Evolutionary conservation across 1,140 invertebrate genomes (phyloP).

Genomic region (Bombus affinis): DNA sequence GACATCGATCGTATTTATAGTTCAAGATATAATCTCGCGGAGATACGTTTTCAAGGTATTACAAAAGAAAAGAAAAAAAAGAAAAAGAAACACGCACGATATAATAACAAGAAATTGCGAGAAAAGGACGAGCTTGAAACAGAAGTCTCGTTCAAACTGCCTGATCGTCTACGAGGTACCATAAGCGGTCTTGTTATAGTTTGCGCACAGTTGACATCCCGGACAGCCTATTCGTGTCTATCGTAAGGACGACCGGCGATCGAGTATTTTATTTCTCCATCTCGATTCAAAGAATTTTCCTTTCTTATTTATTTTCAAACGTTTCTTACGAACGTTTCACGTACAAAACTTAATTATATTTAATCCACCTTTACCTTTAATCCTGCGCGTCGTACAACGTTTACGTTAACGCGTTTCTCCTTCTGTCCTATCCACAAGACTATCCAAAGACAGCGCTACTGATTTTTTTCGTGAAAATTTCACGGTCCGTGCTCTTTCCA

Average conservation of each 20-base stretch:
- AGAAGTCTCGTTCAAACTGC: neutral
- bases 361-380: no score
- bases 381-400: no score
- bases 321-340: no score
- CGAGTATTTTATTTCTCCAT: neutral
- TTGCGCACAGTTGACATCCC: neutral
- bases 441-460: no score
- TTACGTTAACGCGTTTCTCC: rapidly evolving
- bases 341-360: rapidly evolving
- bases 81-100: neutral
- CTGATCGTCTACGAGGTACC: neutral
- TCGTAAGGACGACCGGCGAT: neutral
- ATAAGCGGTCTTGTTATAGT: neutral
- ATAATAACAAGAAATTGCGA: neutral
- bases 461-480: no score
- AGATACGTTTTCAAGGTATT: no score
- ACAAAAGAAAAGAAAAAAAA: rapidly evolving
- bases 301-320: neutral
- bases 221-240: neutral
- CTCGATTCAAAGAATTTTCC: neutral
- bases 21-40: no score
- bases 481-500: no score
- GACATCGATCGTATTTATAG: no score
- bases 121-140: neutral
- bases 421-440: no score